Conservation (phyloP, 2,797 vertebrate species). For the Paedocypris micromegethes region DNA sequence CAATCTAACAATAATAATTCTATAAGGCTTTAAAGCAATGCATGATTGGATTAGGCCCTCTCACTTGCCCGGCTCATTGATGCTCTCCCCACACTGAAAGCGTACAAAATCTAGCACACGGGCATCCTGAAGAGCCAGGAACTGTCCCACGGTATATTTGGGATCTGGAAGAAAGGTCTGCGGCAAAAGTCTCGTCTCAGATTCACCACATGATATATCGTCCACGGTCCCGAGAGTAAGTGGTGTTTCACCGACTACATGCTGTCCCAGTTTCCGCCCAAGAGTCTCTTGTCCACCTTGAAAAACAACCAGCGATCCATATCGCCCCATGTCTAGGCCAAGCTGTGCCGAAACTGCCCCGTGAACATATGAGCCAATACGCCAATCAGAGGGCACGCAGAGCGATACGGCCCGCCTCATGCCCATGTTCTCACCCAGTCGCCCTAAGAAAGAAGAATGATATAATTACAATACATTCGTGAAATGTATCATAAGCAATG, state of each 20-base stretch:
- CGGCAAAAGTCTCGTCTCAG: conserved; percentile 80
- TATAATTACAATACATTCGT: too few species aligned
- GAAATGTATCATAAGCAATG: background rate
- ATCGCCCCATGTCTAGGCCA: conserved; percentile 76
- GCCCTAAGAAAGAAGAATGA: conserved; percentile 60
- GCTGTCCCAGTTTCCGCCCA: conserved; percentile 81
- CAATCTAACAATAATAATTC: too few species aligned
- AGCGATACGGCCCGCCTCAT: conserved; percentile 76
- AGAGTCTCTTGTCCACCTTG: conserved; percentile 66
- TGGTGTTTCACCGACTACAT: conserved; percentile 85
- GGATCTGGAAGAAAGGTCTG: conserved; percentile 80
- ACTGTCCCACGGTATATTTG: conserved; percentile 79
- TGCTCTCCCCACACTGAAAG: conserved; percentile 79
- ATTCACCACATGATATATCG: conserved; percentile 73
- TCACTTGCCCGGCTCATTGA: conserved; percentile 52
- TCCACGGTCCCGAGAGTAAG: conserved; percentile 76
- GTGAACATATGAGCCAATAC: conserved; percentile 80
- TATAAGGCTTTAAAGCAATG: too few species aligned
- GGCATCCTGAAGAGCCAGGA: conserved; percentile 69
- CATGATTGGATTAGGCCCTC: background rate
- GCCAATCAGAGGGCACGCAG: conserved; percentile 71
- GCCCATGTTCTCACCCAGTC: conserved; percentile 83
- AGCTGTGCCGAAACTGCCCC: conserved; percentile 57
- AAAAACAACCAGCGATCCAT: conserved; percentile 80
- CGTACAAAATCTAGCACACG: conserved; percentile 81